phyloP scores from a whole-genome alignment of 2,888 invertebrate genomes.

The Anagyrus pseudococci region DNA sequence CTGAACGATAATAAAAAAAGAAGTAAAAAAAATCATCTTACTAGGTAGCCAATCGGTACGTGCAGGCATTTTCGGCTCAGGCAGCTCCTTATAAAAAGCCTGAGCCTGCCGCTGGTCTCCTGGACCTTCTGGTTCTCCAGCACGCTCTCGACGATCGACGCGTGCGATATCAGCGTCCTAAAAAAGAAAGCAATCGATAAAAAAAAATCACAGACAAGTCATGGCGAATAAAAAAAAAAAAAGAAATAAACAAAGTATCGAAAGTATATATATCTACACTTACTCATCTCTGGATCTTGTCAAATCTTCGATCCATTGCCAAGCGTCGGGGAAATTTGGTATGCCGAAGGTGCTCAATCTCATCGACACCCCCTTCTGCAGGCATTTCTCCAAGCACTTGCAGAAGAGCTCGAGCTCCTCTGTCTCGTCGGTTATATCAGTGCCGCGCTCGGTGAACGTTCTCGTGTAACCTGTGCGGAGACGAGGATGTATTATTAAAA shows the following conservation, averaged over 20 bases:
- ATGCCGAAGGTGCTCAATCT: conserved; percentile 60
- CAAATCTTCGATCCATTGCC: conserved; percentile 66
- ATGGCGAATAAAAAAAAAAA: background rate
- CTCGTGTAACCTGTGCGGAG: conserved; percentile 61
- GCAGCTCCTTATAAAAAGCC: conserved; percentile 65
- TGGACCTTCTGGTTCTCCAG: conserved; percentile 59
- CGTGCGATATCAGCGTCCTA: conserved; percentile 58
- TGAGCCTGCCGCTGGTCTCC: conserved; percentile 62
- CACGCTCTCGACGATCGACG: conserved; percentile 62
- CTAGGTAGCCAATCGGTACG: conserved; percentile 64
- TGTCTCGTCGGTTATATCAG: conserved; percentile 63
- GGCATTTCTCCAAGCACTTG: conserved; percentile 66
- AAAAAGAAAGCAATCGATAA: conserved; percentile 33
- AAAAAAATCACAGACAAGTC: background rate
- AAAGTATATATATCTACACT: background rate
- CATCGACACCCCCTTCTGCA: conserved; percentile 65
- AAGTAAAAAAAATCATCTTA: conserved; percentile 34
- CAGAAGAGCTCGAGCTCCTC: conserved; percentile 64
- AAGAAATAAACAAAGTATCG: background rate
- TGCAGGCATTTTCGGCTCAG: conserved; percentile 65
- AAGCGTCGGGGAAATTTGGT: conserved; percentile 62
- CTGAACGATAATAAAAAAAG: conserved; percentile 5
- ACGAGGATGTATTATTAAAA: too few species aligned
- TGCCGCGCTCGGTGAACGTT: conserved; percentile 57
- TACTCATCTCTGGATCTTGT: conserved; percentile 46